phyloP scores from a whole-genome alignment of 2,888 invertebrate genomes.

The Heliothis peltigera region DNA sequence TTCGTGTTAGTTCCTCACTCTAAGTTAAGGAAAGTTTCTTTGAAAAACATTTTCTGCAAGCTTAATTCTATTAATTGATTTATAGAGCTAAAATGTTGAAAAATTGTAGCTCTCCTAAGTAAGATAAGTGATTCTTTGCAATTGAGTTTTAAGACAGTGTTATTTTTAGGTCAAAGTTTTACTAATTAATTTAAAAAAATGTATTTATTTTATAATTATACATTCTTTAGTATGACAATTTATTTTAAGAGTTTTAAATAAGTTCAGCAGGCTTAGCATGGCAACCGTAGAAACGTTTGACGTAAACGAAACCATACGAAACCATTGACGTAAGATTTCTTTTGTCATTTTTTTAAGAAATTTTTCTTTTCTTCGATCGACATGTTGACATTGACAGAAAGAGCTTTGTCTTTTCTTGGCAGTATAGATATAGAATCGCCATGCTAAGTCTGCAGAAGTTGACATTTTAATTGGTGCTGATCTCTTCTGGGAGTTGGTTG shows the following conservation, averaged over 20 bases:
- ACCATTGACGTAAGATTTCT: too few species aligned
- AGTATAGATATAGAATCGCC: too few species aligned
- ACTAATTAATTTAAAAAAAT: conserved; percentile 14
- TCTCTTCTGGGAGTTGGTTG: too few species aligned
- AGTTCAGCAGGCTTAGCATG: too few species aligned
- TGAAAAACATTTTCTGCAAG: not conserved
- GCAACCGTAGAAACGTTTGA: too few species aligned
- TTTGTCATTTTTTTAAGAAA: too few species aligned
- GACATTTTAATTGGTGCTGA: too few species aligned
- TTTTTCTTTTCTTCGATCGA: too few species aligned
- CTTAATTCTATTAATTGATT: conserved; percentile 13
- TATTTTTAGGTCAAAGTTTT: conserved; percentile 8
- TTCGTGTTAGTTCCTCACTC: not conserved
- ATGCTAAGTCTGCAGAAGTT: too few species aligned
- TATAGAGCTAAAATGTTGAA: conserved; percentile 3
- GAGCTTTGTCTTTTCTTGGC: too few species aligned
- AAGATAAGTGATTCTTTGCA: not conserved
- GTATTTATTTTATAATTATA: not conserved
- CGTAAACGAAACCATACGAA: too few species aligned
- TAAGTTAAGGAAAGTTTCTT: conserved; percentile 1
- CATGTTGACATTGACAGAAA: too few species aligned
- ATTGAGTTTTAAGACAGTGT: not conserved
- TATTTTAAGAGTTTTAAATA: not conserved
- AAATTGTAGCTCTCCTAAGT: not conserved
- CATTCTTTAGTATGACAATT: not conserved